Conservation (phyloP, 2,797 vertebrate species). For the Myotis myotis region DNA sequence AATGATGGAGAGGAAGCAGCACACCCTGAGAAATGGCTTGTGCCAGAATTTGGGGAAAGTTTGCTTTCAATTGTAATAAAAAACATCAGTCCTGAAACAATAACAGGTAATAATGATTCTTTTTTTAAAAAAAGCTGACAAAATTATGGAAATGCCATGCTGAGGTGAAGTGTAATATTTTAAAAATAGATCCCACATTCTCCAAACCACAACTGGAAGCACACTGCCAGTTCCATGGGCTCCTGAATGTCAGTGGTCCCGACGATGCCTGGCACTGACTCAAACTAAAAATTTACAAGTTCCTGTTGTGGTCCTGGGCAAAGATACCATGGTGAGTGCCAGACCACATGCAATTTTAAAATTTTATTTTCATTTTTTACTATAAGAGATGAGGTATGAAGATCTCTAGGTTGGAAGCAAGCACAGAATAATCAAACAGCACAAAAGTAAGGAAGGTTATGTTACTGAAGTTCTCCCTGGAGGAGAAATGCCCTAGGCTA, state of each 20-base stretch:
- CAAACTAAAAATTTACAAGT: background rate
- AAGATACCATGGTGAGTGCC: background rate
- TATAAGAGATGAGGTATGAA: background rate
- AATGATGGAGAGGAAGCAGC: background rate
- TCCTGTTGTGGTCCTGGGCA: background rate
- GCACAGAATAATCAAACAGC: background rate
- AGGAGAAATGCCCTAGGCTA: background rate
- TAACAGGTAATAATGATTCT: background rate
- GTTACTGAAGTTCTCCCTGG: background rate
- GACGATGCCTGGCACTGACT: background rate
- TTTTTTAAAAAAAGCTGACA: background rate
- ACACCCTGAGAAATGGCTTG: slow-evolving; percentile 14
- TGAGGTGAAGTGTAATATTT: background rate
- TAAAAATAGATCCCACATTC: background rate
- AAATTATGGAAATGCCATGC: background rate
- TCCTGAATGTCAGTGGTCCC: background rate
- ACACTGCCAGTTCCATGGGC: background rate
- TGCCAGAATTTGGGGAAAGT: background rate
- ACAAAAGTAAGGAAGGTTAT: background rate
- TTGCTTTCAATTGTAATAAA: slow-evolving; percentile 31
- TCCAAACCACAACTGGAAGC: background rate
- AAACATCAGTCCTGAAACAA: slow-evolving; percentile 21
- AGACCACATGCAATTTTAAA: background rate
- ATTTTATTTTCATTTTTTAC: background rate
- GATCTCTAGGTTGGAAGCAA: background rate